Base-by-base conservation (phyloP, 2,113 vertebrate species). In the Donacobius atricapilla region DNA sequence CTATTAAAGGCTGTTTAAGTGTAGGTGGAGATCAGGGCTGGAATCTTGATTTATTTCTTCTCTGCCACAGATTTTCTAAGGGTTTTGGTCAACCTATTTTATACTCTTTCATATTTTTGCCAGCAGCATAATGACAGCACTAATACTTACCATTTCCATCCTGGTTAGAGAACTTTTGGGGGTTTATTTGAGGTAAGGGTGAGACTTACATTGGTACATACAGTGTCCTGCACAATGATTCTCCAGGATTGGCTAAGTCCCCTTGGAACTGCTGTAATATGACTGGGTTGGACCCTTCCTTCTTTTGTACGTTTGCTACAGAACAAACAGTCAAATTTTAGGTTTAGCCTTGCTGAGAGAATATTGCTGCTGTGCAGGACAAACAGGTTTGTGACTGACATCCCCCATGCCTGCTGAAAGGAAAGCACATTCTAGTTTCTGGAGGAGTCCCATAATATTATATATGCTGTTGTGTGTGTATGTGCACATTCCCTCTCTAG, bases 161-260 rank as follows among this genome's bases (percentile, higher is more conserved):
- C 15, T 68, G 8, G 10, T 71, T 87, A 54, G 4, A 35, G 20
- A 75, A 27, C 1, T 87, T 73, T 70, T 53, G 0, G 1, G 0
- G 0, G 0, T 0, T n/a, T 64, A 42, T 73, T 73, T 71, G 31
- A 33, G 9, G 18, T 16, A 48, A 28, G 23, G 5, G 17, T 37
- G 37, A 42, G 33, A 65, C 24, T 21, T 83, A 18, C 23, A 64
- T 87, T 48, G 83, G 40, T 69, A 12, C 13, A 9, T 35, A 42
- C 3, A 13, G 7, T 27, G 19, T 84, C 7, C 44, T 51, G 23
- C 25, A 60, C 78, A 76, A 7, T 14, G 28, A 37, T 63, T 56
- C 37, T 69, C 20, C 25, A 23, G 33, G 30, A 44, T 77, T 64
- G 15, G 5, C 7, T 70, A 35, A 40, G 7, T 42, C 20, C 16